Conservation (phyloP, 2,113 vertebrate genomes). For the Cyprinodon variegatus region DNA sequence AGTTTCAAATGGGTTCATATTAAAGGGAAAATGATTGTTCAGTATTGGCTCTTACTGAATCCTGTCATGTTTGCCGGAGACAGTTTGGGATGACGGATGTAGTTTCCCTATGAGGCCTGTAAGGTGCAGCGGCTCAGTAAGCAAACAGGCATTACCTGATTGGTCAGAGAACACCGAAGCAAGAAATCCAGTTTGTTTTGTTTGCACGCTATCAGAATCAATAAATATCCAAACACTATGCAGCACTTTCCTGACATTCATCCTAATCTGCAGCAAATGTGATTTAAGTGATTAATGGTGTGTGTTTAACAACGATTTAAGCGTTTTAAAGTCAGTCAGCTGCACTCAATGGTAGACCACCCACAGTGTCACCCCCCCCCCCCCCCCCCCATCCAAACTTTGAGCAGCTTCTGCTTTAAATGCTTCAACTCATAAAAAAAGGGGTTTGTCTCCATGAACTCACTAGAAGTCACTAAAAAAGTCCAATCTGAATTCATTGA, state of each 20-base stretch:
- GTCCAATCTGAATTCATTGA: too few relatives aligned
- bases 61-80: slow-evolving; percentile 8
- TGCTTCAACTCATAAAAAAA: too few relatives aligned
- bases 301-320: slow-evolving; percentile 41
- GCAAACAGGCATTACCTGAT: slow-evolving; percentile 29
- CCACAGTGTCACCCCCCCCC: too few relatives aligned
- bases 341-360: neutral
- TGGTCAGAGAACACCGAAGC: slow-evolving; percentile 25
- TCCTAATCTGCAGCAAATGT: slow-evolving; percentile 36
- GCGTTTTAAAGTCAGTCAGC: slow-evolving; percentile 31
- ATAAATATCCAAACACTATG: slow-evolving; percentile 32
- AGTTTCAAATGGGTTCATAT: slow-evolving; percentile 19
- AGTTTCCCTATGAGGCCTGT: neutral
- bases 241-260: slow-evolving; percentile 39
- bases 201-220: slow-evolving; percentile 41
- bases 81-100: slow-evolving; percentile 31
- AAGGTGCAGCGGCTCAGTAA: slow-evolving; percentile 10
- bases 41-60: slow-evolving; percentile 11
- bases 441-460: too few relatives aligned
- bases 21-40: neutral
- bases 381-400: too few relatives aligned
- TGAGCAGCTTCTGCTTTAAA: too few relatives aligned
- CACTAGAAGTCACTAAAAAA: too few relatives aligned
- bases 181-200: slow-evolving; percentile 35
- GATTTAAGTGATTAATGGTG: slow-evolving; percentile 50